phyloP scores from a whole-genome alignment of 2,113 vertebrate species.

The Hystrix cristata region DNA sequence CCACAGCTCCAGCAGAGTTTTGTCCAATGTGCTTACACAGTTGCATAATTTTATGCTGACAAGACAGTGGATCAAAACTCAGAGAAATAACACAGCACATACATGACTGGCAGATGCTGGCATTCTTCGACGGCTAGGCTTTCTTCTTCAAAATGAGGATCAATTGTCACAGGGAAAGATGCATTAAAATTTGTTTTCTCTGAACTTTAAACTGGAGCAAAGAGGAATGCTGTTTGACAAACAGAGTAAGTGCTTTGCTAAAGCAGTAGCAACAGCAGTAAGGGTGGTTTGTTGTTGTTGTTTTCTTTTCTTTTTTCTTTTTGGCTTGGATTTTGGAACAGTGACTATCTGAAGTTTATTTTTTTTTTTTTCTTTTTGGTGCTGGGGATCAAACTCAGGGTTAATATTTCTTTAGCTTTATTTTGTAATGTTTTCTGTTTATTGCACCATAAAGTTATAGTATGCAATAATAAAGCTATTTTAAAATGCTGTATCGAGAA shows the following conservation, averaged over 20 bases:
- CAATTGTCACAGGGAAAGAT: not conserved
- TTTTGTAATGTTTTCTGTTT: conserved; percentile 17
- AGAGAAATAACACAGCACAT: conserved; percentile 17
- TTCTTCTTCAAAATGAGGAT: conserved; percentile 12
- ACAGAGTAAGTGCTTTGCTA: not conserved
- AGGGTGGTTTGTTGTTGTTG: not conserved
- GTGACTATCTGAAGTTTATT: not conserved
- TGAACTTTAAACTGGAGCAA: conserved; percentile 19
- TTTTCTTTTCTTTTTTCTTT: not conserved
- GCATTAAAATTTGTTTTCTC: not conserved
- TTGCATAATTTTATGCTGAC: conserved; percentile 69
- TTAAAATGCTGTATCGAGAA: conserved; percentile 17
- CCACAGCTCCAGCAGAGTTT: conserved; percentile 24
- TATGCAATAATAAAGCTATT: conserved; percentile 51
- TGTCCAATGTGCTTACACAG: conserved; percentile 12
- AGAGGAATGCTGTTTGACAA: not conserved
- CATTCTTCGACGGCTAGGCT: not conserved
- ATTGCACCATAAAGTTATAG: not conserved
- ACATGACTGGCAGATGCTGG: conserved; percentile 8
- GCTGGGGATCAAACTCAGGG: not conserved
- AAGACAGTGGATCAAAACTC: conserved; percentile 69
- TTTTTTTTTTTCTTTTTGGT: no score
- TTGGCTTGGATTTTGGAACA: not conserved
- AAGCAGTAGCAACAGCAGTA: not conserved
- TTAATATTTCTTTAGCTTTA: conserved; percentile 11